A percentile compares a stretch with the other conserved stretches of the same genome.
Conservation (phyloP, 2,113 vertebrate species). For the Macrotis lagotis region DNA sequence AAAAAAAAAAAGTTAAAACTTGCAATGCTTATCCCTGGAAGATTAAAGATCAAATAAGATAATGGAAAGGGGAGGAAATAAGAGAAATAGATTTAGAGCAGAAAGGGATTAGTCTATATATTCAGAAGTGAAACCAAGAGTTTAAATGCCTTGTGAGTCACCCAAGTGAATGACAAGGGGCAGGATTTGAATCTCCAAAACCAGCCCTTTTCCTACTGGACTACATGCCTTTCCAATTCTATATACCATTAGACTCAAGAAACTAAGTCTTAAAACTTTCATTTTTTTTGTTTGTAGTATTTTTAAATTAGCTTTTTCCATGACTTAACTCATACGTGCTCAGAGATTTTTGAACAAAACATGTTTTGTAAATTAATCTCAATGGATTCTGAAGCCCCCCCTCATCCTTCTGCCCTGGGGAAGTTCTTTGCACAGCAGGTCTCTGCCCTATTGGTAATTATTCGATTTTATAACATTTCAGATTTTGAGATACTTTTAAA, state of each 20-base stretch:
- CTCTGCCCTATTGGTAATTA: slow-evolving; percentile 47
- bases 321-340: not conserved
- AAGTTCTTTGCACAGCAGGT: slow-evolving; percentile 27
- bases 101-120: not conserved
- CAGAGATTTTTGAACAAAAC: not conserved
- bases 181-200: not conserved
- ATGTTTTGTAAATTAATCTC: slow-evolving; percentile 27
- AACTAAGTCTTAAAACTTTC: not conserved
- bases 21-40: not conserved
- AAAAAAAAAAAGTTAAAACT: not conserved
- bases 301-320: not conserved
- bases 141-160: not conserved
- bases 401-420: not conserved
- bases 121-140: not conserved
- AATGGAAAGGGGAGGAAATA: not conserved
- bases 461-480: slow-evolving; percentile 59
- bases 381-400: slow-evolving; percentile 1
- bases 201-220: not conserved
- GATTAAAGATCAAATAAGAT: not conserved
- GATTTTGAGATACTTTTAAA: slow-evolving; percentile 66
- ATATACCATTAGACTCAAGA: not conserved
- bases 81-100: not conserved
- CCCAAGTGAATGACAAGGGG: not conserved
- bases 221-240: not conserved
- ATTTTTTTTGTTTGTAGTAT: not conserved